phyloP scores from a whole-genome alignment of 2,888 invertebrate genomes.

The Drosophila borealis region DNA sequence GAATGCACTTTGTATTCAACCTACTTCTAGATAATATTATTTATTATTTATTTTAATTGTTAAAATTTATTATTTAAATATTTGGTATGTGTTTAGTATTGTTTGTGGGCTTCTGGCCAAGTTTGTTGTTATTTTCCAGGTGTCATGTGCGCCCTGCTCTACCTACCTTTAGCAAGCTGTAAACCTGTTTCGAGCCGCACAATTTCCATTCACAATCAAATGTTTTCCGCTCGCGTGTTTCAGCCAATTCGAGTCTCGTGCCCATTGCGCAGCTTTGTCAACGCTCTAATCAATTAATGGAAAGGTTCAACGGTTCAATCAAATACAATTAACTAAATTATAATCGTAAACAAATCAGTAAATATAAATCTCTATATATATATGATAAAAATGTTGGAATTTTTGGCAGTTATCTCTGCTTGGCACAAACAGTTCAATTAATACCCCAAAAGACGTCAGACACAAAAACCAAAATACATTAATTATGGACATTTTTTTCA shows the following conservation, averaged over 20 bases:
- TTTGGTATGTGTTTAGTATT: not conserved
- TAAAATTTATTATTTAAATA: too few relatives aligned
- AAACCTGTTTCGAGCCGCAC: constrained; percentile 32
- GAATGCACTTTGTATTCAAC: not conserved
- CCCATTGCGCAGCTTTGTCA: constrained; percentile 41
- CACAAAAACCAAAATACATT: not conserved
- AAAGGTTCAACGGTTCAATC: constrained; percentile 34
- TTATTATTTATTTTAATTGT: too few relatives aligned
- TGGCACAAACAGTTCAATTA: constrained; percentile 35
- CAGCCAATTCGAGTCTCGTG: constrained; percentile 37
- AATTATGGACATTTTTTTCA: too few relatives aligned
- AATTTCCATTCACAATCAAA: constrained; percentile 42
- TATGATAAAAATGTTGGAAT: constrained; percentile 46
- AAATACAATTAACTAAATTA: constrained; percentile 33
- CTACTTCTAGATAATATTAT: too few relatives aligned
- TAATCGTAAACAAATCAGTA: constrained; percentile 36
- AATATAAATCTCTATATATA: constrained; percentile 5
- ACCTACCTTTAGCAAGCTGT: too few relatives aligned
- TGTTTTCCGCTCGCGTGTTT: constrained; percentile 30
- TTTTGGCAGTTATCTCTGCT: constrained; percentile 42
- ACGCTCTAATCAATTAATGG: constrained; percentile 46
- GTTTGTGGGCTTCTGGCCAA: constrained; percentile 30
- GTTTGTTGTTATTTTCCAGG: not conserved
- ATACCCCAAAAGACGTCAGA: constrained; percentile 12
- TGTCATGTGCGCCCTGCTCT: too few relatives aligned